Evolutionary conservation across 2,113 vertebrate species (phyloP).

Genomic region (Silurus glanis): DNA sequence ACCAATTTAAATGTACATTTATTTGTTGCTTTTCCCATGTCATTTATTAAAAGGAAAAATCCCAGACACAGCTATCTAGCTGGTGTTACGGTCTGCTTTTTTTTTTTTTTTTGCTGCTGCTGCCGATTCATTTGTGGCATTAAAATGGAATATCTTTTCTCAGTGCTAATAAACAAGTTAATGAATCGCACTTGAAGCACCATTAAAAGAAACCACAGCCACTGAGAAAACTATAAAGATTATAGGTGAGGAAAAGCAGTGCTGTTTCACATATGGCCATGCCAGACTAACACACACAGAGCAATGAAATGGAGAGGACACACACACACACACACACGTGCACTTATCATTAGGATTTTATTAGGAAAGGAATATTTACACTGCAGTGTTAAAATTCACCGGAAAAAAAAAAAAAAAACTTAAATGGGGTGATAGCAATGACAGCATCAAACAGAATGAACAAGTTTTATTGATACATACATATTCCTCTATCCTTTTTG

Average conservation of each 20-base stretch:
- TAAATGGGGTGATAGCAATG: neutral
- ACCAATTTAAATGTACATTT: neutral
- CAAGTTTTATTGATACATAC: neutral
- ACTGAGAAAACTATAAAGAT: constrained; percentile 47
- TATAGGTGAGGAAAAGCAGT: constrained; percentile 31
- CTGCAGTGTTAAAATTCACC: constrained; percentile 22
- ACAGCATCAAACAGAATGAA: neutral
- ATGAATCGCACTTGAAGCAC: constrained; percentile 48
- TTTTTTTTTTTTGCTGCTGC: too few relatives aligned
- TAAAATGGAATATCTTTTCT: constrained; percentile 42
- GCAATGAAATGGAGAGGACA: neutral
- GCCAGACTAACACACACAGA: neutral
- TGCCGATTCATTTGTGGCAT: constrained; percentile 26
- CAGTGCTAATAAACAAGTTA: constrained; percentile 49
- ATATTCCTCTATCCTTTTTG: neutral
- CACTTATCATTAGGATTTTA: constrained; percentile 28
- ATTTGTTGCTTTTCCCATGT: neutral
- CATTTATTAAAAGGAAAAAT: neutral
- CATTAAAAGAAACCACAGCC: constrained; percentile 45
- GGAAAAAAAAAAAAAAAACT: neutral
- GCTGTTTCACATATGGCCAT: constrained; percentile 37
- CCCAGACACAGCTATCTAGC: neutral
- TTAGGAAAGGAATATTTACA: constrained; percentile 44
- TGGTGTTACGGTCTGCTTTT: constrained; percentile 27
- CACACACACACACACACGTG: neutral